Conservation (phyloP, 2,888 invertebrate genomes). For the Zygothrica quintamaculata region DNA sequence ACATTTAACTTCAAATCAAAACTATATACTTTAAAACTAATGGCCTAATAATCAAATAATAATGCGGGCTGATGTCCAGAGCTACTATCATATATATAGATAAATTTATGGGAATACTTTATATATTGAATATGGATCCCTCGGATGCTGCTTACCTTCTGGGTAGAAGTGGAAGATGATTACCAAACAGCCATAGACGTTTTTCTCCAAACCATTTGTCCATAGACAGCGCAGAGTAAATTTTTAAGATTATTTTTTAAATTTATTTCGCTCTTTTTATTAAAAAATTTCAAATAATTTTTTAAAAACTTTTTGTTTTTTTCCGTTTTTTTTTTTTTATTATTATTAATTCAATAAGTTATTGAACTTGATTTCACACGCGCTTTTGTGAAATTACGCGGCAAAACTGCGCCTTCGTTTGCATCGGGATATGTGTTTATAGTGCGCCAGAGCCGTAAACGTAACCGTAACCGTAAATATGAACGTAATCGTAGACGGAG, state of each 20-base stretch:
- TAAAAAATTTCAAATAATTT: constrained; percentile 12
- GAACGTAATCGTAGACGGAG: constrained; percentile 53
- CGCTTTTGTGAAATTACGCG: constrained; percentile 53
- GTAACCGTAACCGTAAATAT: constrained; percentile 41
- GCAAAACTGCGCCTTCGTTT: constrained; percentile 55
- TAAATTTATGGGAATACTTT: too few relatives aligned
- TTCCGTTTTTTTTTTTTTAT: constrained; percentile 8
- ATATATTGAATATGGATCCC: too few relatives aligned
- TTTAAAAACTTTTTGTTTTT: constrained; percentile 12
- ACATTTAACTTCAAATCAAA: constrained; percentile 47
- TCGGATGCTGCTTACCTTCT: constrained; percentile 87
- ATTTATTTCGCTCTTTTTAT: constrained; percentile 11
- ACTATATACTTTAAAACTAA: constrained; percentile 12
- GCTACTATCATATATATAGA: too few relatives aligned
- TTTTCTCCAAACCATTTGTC: constrained; percentile 97
- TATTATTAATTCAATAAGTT: constrained; percentile 1
- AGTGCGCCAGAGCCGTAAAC: constrained; percentile 44
- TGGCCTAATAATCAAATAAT: too few relatives aligned
- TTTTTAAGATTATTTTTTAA: constrained; percentile 4
- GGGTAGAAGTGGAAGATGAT: constrained; percentile 93
- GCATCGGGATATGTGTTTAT: constrained; percentile 67
- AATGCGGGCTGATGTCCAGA: too few relatives aligned
- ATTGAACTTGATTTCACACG: constrained; percentile 38
- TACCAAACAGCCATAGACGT: constrained; percentile 95
- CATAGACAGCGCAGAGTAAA: constrained; percentile 85